These are phyloP conservation scores for Setophaga kirtlandii DNA, from an alignment of 2,113 vertebrate genomes.

Conservation along the genomic window DNA sequence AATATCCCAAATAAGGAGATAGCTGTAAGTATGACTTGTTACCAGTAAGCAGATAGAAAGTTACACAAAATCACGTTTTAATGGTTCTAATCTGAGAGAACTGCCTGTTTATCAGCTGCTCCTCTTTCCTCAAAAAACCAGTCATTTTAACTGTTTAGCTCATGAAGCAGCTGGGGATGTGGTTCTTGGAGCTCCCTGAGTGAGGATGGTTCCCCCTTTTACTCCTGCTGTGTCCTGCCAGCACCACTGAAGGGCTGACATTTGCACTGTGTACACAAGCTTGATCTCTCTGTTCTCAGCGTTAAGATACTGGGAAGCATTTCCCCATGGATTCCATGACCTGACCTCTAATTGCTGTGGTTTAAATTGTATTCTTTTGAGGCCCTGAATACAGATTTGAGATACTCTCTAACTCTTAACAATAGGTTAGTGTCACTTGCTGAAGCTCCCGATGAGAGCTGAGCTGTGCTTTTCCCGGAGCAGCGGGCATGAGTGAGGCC, in stretches of 20 bases:
- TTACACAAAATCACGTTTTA: not conserved
- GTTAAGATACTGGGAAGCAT: not conserved
- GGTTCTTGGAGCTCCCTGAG: not conserved
- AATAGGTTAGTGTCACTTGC: not conserved
- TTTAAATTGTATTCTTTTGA: not conserved
- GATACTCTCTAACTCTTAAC: not conserved
- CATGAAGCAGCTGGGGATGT: not conserved
- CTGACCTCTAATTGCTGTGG: not conserved
- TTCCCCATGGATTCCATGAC: not conserved
- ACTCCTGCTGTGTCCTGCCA: not conserved
- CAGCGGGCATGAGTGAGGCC: not conserved
- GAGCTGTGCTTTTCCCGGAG: not conserved
- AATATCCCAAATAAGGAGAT: conserved; percentile 59
- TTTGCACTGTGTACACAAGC: not conserved
- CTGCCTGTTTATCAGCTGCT: not conserved
- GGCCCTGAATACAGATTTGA: not conserved
- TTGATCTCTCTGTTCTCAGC: not conserved
- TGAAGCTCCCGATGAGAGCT: not conserved
- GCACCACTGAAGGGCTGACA: not conserved
- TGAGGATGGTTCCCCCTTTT: not conserved
- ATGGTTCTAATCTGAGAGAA: not conserved
- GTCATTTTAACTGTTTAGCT: not conserved
- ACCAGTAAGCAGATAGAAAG: not conserved
- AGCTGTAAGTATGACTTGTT: not conserved
- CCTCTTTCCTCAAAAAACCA: not conserved